Base-by-base conservation (phyloP, 2,888 invertebrate genomes). In the Matsumyia berberina region DNA sequence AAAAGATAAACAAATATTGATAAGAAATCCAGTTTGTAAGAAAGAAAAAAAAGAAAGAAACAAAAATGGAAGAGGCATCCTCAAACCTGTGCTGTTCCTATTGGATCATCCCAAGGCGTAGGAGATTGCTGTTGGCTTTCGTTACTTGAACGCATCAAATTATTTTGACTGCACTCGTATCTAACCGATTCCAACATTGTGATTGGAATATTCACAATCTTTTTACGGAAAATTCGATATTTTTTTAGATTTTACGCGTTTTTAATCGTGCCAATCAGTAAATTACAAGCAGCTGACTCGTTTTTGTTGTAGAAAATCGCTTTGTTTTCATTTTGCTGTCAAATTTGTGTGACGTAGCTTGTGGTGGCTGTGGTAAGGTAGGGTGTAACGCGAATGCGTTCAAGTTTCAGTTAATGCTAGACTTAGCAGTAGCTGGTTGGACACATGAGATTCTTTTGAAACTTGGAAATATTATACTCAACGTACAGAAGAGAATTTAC, bases 281-380 rank as follows among this genome's bases (percentile, higher is more conserved):
- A 85, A 74, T 74, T 85, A 70, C 51, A 62, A 81, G 76, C 86
- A 86, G 86, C 81, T 86, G 86, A 86, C 81, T 81, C 67, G 70
- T 70, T 72, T 78, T 80, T 86, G 76, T 80, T 77, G 80, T 76
- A 77, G 35, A 80, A 85, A 77, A 77, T 81, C 76, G 77, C 86
- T 86, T 86, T 86, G 86, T 86, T 86, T 86, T 81, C 81, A 77
- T 81, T 81, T 67, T 66, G 33, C 46, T 80, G 80, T 76, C 85
- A 76, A 17, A 46, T 58, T 60, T 44, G 8, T 55, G 24, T 85
- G 85, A 85, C 85, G 85, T 85, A 76, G 73, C 73, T 67, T 37
- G n/a, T 35, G 6, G 5, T 6, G 17, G 4, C 4, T 17, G 11
- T 5, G 85, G 60, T 60, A 76, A 66, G 74, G 79, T 37, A 76